Evolutionary conservation across 2,113 vertebrate genomes (phyloP).

Genomic region (Entelurus aequoreus): DNA sequence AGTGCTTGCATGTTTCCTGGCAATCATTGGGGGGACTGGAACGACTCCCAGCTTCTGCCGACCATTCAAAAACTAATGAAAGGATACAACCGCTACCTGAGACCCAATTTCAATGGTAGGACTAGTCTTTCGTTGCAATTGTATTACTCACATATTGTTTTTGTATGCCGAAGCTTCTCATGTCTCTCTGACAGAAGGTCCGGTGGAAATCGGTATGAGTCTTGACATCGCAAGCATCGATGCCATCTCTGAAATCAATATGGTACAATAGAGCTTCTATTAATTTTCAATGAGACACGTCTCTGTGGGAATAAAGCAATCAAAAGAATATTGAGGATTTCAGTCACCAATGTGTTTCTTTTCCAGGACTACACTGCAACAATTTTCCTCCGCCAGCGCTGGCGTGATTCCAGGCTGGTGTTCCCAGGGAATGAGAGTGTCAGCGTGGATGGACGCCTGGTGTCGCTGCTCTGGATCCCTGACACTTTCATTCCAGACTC

Average conservation of each 20-base stretch:
- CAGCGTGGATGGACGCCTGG: conserved; percentile 82
- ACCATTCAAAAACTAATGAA: conserved; percentile 87
- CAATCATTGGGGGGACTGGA: conserved; percentile 50
- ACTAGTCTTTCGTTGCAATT: background rate
- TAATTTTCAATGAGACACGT: background rate
- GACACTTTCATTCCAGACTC: conserved; percentile 90
- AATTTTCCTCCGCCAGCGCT: conserved; percentile 81
- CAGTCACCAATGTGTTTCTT: background rate
- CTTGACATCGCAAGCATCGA: conserved; percentile 85
- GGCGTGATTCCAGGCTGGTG: conserved; percentile 79
- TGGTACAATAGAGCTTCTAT: conserved; percentile 63
- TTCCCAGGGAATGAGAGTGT: conserved; percentile 85
- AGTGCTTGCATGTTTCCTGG: conserved; percentile 63
- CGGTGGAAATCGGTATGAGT: conserved; percentile 82
- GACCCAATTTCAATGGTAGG: conserved; percentile 87
- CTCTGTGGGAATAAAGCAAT: background rate
- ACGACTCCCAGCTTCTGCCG: conserved; percentile 72
- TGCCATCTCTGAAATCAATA: conserved; percentile 85
- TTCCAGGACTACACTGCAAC: conserved; percentile 86
- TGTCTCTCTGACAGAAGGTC: conserved; percentile 67
- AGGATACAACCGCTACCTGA: conserved; percentile 88
- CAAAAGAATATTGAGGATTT: background rate
- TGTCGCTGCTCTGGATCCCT: conserved; percentile 86
- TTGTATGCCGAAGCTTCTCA: background rate
- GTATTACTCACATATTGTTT: background rate